phyloP scores from a whole-genome alignment of 2,797 vertebrate species.

The Ceryle rudis region DNA sequence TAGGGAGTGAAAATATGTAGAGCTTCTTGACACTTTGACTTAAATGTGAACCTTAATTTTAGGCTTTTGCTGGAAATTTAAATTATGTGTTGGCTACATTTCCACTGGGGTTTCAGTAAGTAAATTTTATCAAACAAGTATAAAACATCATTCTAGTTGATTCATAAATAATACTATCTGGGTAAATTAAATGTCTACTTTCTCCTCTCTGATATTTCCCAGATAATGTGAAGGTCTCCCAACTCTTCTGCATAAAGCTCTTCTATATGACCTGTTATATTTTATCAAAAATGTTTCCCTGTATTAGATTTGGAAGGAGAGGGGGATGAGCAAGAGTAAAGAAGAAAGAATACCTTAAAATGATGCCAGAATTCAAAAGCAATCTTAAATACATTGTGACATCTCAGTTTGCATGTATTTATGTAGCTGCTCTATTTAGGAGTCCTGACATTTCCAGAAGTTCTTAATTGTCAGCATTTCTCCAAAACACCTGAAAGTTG shows the following conservation, averaged over 20 bases:
- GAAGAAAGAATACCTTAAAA: neutral
- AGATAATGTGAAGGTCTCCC: neutral
- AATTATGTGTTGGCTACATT: neutral
- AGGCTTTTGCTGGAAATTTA: conserved; percentile 2
- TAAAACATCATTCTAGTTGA: conserved; percentile 5
- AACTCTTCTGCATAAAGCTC: neutral
- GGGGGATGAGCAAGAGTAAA: neutral
- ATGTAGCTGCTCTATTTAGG: neutral
- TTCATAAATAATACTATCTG: conserved; percentile 16
- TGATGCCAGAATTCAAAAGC: neutral
- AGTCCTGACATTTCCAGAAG: neutral
- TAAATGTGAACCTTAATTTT: conserved; percentile 7
- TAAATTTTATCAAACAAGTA: conserved; percentile 37
- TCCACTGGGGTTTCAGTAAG: neutral
- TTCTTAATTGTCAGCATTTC: neutral
- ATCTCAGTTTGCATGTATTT: neutral
- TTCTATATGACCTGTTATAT: neutral
- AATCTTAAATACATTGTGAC: neutral
- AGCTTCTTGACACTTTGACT: neutral
- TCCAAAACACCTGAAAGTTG: neutral
- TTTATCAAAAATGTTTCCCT: neutral
- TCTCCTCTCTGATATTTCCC: neutral
- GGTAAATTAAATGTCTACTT: conserved; percentile 4
- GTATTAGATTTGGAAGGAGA: neutral
- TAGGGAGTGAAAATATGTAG: neutral